Evolutionary conservation across 2,888 invertebrate genomes (phyloP).

Genomic region (Sphaerophoria taeniata): DNA sequence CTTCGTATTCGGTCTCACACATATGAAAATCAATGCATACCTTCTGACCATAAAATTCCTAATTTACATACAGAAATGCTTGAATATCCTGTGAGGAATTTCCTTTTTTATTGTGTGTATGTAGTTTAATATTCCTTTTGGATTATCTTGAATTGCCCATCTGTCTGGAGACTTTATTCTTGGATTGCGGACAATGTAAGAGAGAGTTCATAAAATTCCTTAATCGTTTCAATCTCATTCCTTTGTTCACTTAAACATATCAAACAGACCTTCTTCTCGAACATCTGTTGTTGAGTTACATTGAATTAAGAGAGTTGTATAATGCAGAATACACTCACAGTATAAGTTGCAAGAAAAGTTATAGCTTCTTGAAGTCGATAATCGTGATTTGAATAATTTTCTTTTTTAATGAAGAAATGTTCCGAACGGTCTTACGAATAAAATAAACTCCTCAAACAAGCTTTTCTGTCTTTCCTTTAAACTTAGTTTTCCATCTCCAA

Average conservation of each 20-base stretch:
- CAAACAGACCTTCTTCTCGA: constrained; percentile 16
- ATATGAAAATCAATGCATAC: constrained; percentile 39
- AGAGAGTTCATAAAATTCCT: constrained; percentile 56
- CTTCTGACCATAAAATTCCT: constrained; percentile 34
- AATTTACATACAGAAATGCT: constrained; percentile 46
- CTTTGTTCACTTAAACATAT: constrained; percentile 7
- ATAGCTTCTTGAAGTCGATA: too few relatives aligned
- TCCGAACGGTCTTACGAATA: too few relatives aligned
- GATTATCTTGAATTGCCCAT: constrained; percentile 56
- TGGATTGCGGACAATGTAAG: background rate
- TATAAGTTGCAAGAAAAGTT: constrained; percentile 17
- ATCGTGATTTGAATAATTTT: too few relatives aligned
- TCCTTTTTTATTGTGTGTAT: constrained; percentile 25
- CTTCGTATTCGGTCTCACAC: background rate
- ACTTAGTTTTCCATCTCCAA: too few relatives aligned
- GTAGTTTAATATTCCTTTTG: constrained; percentile 33
- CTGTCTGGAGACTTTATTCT: constrained; percentile 42
- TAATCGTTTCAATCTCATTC: constrained; percentile 47
- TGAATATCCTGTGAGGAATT: constrained; percentile 21
- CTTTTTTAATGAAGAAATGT: too few relatives aligned
- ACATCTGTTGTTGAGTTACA: constrained; percentile 64
- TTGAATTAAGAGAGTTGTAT: constrained; percentile 26
- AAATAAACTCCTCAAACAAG: too few relatives aligned
- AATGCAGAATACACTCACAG: constrained; percentile 28
- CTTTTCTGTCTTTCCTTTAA: too few relatives aligned